A percentile compares a stretch with the other conserved stretches of the same genome.
These are phyloP conservation scores for Triplophysa rosa DNA, from an alignment of 2,113 vertebrate genomes.

Conservation along the genomic window DNA sequence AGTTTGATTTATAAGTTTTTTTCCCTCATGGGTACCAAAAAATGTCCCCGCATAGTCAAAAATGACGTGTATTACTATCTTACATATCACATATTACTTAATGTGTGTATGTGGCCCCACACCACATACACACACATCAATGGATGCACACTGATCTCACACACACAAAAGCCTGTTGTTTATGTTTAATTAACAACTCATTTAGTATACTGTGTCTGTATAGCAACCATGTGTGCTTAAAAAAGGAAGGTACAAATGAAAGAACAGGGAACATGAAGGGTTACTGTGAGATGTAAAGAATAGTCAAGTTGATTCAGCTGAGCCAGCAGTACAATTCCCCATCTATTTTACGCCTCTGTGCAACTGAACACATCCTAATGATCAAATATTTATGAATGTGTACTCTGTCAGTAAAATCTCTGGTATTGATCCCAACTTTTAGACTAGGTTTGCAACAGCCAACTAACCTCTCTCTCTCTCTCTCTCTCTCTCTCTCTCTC, in stretches of 20 bases:
- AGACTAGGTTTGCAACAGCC: constrained; percentile 15
- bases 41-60: no score
- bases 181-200: background rate
- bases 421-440: constrained; percentile 21
- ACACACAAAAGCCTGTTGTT: background rate
- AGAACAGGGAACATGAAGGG: constrained; percentile 22
- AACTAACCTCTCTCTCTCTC: background rate
- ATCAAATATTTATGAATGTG: constrained; percentile 33
- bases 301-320: constrained; percentile 52
- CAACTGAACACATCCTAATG: constrained; percentile 20
- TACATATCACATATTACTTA: no score
- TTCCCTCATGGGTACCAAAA: no score
- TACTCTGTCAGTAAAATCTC: constrained; percentile 29
- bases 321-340: background rate
- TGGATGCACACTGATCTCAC: background rate
- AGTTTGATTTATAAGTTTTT: no score
- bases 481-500: no score
- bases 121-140: background rate
- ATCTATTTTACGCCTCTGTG: constrained; percentile 14
- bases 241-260: constrained; percentile 38
- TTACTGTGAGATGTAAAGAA: constrained; percentile 55
- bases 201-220: background rate
- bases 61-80: no score
- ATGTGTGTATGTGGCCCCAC: no score
- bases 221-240: constrained; percentile 24